A percentile compares a stretch with the other conserved stretches of the same genome.
Conservation (phyloP, 1,140 invertebrate species). For the Brachionus paranguensis region DNA sequence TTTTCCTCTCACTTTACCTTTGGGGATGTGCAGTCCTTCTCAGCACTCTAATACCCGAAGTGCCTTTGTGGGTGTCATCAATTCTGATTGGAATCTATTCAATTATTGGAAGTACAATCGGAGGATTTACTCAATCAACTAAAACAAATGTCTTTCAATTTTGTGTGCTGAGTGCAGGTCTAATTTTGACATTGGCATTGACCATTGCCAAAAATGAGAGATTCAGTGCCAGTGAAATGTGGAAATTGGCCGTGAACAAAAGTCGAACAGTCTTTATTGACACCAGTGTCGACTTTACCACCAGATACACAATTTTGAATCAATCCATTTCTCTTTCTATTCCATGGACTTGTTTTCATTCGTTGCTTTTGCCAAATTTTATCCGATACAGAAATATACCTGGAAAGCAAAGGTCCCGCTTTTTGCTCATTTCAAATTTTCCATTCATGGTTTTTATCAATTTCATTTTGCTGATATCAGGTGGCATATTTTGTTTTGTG, state of each 20-base stretch:
- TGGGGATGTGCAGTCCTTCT: constrained; percentile 10
- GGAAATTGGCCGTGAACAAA: not conserved
- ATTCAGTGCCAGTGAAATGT: not conserved
- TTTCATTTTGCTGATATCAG: constrained; percentile 2
- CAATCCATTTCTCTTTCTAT: not conserved
- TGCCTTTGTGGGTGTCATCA: not conserved
- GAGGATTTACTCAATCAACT: constrained; percentile 6
- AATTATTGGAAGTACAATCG: not conserved
- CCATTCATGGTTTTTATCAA: constrained; percentile 13
- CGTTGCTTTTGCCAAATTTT: constrained; percentile 10
- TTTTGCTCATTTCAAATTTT: not conserved
- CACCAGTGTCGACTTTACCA: constrained; percentile 1
- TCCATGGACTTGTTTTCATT: constrained; percentile 29
- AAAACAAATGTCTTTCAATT: constrained; percentile 27
- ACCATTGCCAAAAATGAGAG: not conserved
- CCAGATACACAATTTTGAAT: constrained; percentile 18
- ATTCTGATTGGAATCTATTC: not conserved
- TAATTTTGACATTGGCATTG: not conserved
- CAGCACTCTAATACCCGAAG: not conserved
- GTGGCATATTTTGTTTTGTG: constrained; percentile 9
- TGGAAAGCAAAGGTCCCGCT: not conserved
- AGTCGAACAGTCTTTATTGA: not conserved
- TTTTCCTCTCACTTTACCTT: constrained; percentile 4
- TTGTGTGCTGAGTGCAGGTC: not conserved
- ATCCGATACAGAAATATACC: constrained; percentile 25